A percentile compares a stretch with the other conserved stretches of the same genome.
These are phyloP conservation scores for Drosophila villosipedis DNA, from an alignment of 2,888 invertebrate genomes.

Conservation along the genomic window DNA sequence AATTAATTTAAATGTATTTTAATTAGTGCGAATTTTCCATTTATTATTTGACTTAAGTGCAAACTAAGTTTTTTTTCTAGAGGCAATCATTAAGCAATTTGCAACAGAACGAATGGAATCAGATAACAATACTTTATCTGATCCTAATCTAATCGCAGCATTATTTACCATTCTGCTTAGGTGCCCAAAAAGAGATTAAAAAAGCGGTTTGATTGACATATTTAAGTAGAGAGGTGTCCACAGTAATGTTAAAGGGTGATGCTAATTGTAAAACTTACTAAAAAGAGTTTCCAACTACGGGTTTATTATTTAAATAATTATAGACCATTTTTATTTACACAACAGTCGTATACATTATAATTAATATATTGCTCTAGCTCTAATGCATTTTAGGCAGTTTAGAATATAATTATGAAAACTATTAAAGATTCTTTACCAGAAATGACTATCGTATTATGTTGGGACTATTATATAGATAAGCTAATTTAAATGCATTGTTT, in stretches of 20 bases:
- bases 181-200: conserved; percentile 4
- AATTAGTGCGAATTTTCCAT: not conserved
- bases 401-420: not conserved
- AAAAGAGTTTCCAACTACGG: not conserved
- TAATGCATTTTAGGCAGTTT: not conserved
- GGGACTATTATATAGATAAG: not conserved
- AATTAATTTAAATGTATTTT: conserved; percentile 33
- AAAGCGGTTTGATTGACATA: conserved; percentile 7
- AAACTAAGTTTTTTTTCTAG: no score
- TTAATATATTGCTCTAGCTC: not conserved
- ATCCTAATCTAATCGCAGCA: conserved; percentile 36
- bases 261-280: not conserved
- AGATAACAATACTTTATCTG: not conserved
- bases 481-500: not conserved
- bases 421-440: not conserved
- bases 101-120: not conserved
- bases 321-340: not conserved
- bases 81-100: not conserved
- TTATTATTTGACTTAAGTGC: not conserved
- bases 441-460: not conserved
- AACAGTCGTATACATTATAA: not conserved
- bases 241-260: not conserved
- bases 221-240: conserved; percentile 7
- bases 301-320: no score
- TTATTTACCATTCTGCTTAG: conserved; percentile 25